Evolutionary conservation across 2,113 vertebrate species (phyloP).

Genomic region (Arvicanthis niloticus): DNA sequence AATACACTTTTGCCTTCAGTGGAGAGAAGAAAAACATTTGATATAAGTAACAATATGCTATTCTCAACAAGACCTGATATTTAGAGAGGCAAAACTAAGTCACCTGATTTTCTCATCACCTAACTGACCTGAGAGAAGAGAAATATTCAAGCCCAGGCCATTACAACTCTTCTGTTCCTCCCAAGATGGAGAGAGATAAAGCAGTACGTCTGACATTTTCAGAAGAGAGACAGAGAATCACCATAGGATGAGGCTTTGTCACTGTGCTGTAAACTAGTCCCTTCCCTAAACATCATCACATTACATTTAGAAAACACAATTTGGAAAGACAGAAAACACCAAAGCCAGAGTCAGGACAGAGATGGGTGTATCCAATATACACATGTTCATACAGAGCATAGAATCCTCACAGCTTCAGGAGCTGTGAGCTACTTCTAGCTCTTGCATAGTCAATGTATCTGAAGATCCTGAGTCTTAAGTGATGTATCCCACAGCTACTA

Average conservation of each 20-base stretch:
- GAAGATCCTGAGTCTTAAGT: not conserved
- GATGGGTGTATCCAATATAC: not conserved
- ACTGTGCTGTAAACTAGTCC: not conserved
- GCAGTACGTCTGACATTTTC: not conserved
- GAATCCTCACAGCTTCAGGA: not conserved
- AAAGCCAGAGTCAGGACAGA: not conserved
- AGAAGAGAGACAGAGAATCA: not conserved
- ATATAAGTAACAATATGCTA: not conserved
- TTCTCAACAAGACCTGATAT: not conserved
- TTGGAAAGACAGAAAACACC: not conserved
- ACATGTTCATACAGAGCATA: rapidly evolving
- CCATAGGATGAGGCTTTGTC: not conserved
- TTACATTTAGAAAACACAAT: not conserved
- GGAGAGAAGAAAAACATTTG: not conserved
- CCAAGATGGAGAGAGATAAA: too few relatives aligned
- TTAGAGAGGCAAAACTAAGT: not conserved
- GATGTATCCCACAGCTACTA: not conserved
- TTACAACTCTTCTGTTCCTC: not conserved
- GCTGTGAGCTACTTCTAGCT: not conserved
- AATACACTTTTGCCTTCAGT: not conserved
- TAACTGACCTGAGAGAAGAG: not conserved
- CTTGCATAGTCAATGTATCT: not conserved
- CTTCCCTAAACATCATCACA: not conserved
- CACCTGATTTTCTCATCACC: not conserved
- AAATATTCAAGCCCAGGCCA: not conserved